Conservation (phyloP, 2,113 vertebrate species). For the Periophthalmus modestus region DNA sequence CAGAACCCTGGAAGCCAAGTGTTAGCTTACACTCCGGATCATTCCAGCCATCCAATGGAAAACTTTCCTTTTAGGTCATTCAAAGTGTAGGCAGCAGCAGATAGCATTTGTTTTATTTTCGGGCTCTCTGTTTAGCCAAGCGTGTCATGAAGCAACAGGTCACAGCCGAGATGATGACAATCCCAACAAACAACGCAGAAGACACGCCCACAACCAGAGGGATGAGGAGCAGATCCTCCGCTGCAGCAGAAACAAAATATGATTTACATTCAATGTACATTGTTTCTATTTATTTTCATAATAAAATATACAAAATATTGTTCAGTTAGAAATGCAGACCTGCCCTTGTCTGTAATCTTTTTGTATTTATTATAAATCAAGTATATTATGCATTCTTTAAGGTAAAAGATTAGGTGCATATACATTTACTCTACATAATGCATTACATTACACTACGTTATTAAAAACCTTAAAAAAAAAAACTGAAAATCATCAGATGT, state of each 20-base stretch:
- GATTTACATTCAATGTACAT: background rate
- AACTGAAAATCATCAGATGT: no score
- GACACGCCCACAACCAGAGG: constrained; percentile 82
- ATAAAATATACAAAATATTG: no score
- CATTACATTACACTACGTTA: no score
- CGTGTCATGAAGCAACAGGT: constrained; percentile 90
- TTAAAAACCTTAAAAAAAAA: no score
- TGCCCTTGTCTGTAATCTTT: no score
- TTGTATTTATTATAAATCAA: no score
- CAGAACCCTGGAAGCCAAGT: constrained; percentile 27
- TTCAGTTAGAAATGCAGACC: no score
- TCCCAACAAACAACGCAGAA: constrained; percentile 82
- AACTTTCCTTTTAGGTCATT: background rate
- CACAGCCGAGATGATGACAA: constrained; percentile 81
- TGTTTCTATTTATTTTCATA: background rate
- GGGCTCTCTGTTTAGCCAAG: constrained; percentile 71
- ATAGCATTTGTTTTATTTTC: constrained; percentile 71
- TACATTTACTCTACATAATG: no score
- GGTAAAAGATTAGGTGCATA: no score
- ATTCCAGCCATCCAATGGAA: background rate
- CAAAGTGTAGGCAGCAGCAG: background rate
- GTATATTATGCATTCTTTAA: no score
- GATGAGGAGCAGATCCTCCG: constrained; percentile 83
- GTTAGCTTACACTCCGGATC: background rate
- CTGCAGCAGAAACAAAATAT: constrained; percentile 53